phyloP scores from a whole-genome alignment of 64 coral and sea anemone species.

The Dendronephthya gigantea region DNA sequence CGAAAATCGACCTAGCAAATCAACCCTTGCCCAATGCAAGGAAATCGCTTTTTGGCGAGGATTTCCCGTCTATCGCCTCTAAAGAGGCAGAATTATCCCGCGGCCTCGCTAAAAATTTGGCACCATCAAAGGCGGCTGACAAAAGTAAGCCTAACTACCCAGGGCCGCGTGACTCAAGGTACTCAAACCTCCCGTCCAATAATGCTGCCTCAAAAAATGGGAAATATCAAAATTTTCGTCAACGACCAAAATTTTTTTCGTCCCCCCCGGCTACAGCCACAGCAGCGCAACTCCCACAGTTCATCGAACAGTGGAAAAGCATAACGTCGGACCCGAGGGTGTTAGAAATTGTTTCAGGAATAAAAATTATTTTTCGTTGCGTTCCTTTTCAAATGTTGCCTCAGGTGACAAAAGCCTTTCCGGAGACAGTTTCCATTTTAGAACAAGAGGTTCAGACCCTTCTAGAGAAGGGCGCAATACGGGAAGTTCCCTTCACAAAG shows the following conservation, averaged over 20 bases:
- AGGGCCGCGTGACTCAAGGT: not conserved
- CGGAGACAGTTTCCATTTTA: not conserved
- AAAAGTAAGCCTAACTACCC: not conserved
- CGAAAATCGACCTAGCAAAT: slow-evolving; percentile 22
- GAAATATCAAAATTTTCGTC: not conserved
- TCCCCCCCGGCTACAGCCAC: not conserved
- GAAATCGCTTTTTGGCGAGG: slow-evolving; percentile 19
- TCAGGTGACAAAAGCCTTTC: not conserved
- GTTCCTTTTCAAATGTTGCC: not conserved
- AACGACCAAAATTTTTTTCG: not conserved
- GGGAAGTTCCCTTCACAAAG: not conserved
- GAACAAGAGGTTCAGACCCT: not conserved
- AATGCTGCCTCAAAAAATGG: not conserved
- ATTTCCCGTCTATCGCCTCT: slow-evolving; percentile 32
- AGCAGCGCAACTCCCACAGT: not conserved
- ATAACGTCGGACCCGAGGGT: not conserved
- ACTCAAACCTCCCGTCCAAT: no score
- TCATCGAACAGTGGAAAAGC: not conserved
- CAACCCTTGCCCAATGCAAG: slow-evolving; percentile 32
- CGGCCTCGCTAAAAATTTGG: slow-evolving; percentile 38
- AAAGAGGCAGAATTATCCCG: slow-evolving; percentile 30
- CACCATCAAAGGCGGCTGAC: not conserved
- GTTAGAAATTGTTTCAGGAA: not conserved
- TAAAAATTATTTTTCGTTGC: not conserved
- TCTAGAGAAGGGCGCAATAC: not conserved